Evolutionary conservation across 2,888 invertebrate species (phyloP), one percentile per base, ranked within the genome.

Genomic region (Acrobasis consociella): DNA sequence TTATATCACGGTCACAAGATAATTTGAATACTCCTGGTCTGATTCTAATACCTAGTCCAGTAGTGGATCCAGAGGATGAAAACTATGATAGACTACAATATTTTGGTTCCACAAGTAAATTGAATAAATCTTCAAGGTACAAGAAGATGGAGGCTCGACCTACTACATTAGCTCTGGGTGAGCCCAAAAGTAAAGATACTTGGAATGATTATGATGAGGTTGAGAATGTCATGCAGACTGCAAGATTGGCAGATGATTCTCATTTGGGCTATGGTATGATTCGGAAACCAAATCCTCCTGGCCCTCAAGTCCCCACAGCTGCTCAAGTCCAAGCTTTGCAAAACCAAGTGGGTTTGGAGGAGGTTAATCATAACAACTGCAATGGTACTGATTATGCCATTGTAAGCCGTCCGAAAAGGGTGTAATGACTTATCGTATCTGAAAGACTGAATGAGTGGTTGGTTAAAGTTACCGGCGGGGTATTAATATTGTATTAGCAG

Each of bases 371-470:
- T 80, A 95, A 94, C 77, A 94, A 94, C 73, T 95, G 95, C 72
- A 97, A 96, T 80, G 95, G 96, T 62, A 94, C 95, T 67, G 96
- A 96, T 76, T 97, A 97, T 88, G 96, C 97, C 67, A 94, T 97
- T 77, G 95, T 97, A 64, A 96, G 96, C 81, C 97, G 97, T 87
- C 95, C 97, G 78, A 97, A 97, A 94, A 94, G 95, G 89, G 96
- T 97, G 85, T 97, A 94, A 56, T 69, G 65, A 69, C 66, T 67
- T 71, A 62, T 62, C 60, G 60, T 69, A 70, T 75, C 75, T 65
- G 76, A 71, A 83, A 84, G 83, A 86, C 85, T 85, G 84, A 86
- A 81, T 82, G 79, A 80, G 81, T 81, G 78, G 75, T 76, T 81
- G 70, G 62, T 67, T 75, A 72, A 64, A 75, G 75, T 77, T 73